A percentile compares a stretch with the other conserved stretches of the same genome.
Evolutionary conservation across 2,888 invertebrate species (phyloP).

Genomic region (Epistrophe grossulariae): DNA sequence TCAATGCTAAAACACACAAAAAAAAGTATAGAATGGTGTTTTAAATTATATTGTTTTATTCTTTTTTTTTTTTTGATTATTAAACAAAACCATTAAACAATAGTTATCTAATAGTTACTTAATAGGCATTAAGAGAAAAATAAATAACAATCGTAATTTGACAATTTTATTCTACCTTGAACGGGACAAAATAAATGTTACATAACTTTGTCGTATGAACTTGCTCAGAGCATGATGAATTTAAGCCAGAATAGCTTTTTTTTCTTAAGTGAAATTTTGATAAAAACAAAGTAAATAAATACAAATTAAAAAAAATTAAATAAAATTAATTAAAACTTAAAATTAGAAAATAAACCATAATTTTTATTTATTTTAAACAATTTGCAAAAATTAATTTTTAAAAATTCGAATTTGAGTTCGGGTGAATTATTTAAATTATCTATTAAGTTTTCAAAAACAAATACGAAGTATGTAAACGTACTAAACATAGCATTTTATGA

Average conservation of each 20-base stretch:
- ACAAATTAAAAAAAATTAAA: no score
- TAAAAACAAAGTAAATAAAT: no score
- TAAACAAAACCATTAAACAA: slow-evolving; percentile 65
- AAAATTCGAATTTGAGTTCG: no score
- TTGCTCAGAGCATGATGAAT: background rate
- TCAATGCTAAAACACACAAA: slow-evolving; percentile 23
- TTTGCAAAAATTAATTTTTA: no score
- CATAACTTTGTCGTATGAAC: background rate
- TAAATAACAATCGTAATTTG: slow-evolving; percentile 66
- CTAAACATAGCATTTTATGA: no score
- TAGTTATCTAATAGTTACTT: slow-evolving; percentile 53
- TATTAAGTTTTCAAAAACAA: no score
- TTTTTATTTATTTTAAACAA: no score
- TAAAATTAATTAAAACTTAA: no score
- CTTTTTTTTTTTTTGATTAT: slow-evolving; percentile 14
- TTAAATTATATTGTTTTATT: slow-evolving; percentile 12
- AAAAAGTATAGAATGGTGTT: slow-evolving; percentile 25
- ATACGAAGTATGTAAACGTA: no score
- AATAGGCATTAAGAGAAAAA: slow-evolving; percentile 54
- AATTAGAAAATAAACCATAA: no score
- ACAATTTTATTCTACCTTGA: slow-evolving; percentile 73
- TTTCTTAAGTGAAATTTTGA: no score
- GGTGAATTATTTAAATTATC: no score
- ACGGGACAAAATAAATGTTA: slow-evolving; percentile 32
- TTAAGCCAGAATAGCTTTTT: background rate